These are phyloP conservation scores for Hirtodrosophila trivittata DNA, from an alignment of 2,888 invertebrate species.

Conservation along the genomic window DNA sequence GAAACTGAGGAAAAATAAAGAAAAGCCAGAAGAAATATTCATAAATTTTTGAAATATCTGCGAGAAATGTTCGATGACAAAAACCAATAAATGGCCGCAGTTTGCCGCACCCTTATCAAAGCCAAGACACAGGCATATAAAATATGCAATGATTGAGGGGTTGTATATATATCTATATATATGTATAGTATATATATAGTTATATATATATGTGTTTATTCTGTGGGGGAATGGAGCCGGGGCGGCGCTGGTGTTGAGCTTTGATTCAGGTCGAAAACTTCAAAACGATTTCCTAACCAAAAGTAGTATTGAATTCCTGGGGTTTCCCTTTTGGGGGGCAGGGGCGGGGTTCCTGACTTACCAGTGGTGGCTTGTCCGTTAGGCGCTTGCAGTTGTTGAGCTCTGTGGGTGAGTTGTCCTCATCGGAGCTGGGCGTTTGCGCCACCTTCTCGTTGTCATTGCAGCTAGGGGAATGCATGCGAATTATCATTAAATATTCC, in stretches of 20 bases:
- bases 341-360: too few species aligned
- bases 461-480: conserved; percentile 67
- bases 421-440: conserved; percentile 88
- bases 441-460: conserved; percentile 83
- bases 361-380: conserved; percentile 90
- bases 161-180: neutral
- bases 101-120: conserved; percentile 73
- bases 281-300: conserved; percentile 1
- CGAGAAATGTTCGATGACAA: conserved; percentile 44
- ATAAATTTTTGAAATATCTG: conserved; percentile 55
- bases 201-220: too few species aligned
- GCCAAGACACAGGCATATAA: conserved; percentile 55
- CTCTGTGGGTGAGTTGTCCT: conserved; percentile 93
- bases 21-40: conserved; percentile 28
- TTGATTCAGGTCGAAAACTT: conserved; percentile 35
- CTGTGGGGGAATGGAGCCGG: neutral
- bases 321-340: too few species aligned
- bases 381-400: conserved; percentile 92
- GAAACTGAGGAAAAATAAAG: neutral
- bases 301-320: too few species aligned
- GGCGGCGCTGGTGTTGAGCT: conserved; percentile 1
- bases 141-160: conserved; percentile 49
- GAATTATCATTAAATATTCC: neutral
- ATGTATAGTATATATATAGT: too few species aligned
- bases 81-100: conserved; percentile 67